Percentiles rank a stretch among this genome's conserved stretches.
These are phyloP conservation scores for Drosophila limbata DNA, from an alignment of 2,888 invertebrate genomes.

Conservation along the genomic window DNA sequence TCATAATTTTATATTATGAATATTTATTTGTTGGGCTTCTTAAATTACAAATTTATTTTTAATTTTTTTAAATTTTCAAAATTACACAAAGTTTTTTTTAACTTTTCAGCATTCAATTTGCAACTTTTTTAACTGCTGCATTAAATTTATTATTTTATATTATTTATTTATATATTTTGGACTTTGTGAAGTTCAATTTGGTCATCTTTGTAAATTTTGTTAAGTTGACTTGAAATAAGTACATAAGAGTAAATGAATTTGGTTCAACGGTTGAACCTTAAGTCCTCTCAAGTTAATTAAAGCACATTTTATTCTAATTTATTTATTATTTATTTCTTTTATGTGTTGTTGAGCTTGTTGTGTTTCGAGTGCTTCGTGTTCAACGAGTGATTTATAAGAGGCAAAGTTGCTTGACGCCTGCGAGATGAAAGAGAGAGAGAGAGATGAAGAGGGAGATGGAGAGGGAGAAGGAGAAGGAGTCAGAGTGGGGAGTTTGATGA, in stretches of 20 bases:
- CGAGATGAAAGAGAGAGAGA: slow-evolving; percentile 14
- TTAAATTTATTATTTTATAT: too few relatives aligned
- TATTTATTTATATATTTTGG: too few relatives aligned
- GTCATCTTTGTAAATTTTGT: background rate
- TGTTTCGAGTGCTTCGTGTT: slow-evolving; percentile 68
- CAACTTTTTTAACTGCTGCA: too few relatives aligned
- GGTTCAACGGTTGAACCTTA: slow-evolving; percentile 53
- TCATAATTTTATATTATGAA: too few relatives aligned
- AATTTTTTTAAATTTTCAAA: too few relatives aligned
- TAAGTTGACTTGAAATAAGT: background rate
- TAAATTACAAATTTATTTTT: too few relatives aligned
- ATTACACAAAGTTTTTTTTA: too few relatives aligned
- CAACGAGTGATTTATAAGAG: slow-evolving; percentile 69
- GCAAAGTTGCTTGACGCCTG: slow-evolving; percentile 4
- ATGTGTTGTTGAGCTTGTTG: slow-evolving; percentile 22
- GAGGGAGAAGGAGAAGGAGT: background rate
- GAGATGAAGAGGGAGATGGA: background rate
- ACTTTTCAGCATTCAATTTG: too few relatives aligned
- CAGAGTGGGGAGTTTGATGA: slow-evolving; percentile 22
- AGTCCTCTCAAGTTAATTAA: slow-evolving; percentile 53
- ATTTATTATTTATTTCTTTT: background rate
- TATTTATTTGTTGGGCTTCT: background rate
- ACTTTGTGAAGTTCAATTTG: too few relatives aligned
- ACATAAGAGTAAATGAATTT: slow-evolving; percentile 1
- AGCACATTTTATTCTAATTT: slow-evolving; percentile 22